Evolutionary conservation across 1,140 invertebrate species (phyloP), one percentile per base, ranked within the genome.

Genomic region (Cydia strobilella): DNA sequence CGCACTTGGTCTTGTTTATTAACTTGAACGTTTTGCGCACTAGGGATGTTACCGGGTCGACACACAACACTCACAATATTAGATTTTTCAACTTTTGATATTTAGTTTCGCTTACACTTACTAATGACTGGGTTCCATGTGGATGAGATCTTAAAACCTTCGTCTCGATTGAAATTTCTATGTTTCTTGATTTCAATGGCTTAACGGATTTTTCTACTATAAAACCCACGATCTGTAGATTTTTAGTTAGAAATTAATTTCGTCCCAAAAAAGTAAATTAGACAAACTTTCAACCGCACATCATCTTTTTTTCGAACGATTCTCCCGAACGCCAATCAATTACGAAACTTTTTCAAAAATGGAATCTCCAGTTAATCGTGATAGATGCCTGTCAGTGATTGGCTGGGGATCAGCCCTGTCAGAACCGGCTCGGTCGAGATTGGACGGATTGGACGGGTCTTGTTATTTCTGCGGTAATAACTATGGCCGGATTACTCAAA

Each of bases 371-470:
- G 31, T 39, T 69, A 69, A 69, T 69, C 65, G 65, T 69, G 65
- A 69, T 69, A 69, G 65, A 69, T 69, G 65, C 31, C 31, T 69
- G 65, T 69, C 65, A 69, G 65, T 69, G 65, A 69, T 69, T 69
- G 65, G 65, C 31, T n/a, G n/a, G 25, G 63, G 63, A 31, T 66
- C 63, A 66, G 27, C 27, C n/a, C 65, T 39, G 65, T 39, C 31
- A 39, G n/a, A 39, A n/a, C 65, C 27, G 65, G 31, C 35, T 39
- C 65, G 65, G 31, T 25, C 15, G 13, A 35, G 65, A 69, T 66
- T 66, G 48, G 48, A 51, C 48, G 51, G 51, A 18, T 54, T 9
- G 63, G 27, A 35, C 65, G 15, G 65, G 27, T 66, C 62, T 69
- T 69, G 65, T 69, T 69, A 69, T 69, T 66, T 66, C 31, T 39